Evolutionary conservation across 2,888 invertebrate species (phyloP).

Genomic region (Listrodromus nycthemerus): DNA sequence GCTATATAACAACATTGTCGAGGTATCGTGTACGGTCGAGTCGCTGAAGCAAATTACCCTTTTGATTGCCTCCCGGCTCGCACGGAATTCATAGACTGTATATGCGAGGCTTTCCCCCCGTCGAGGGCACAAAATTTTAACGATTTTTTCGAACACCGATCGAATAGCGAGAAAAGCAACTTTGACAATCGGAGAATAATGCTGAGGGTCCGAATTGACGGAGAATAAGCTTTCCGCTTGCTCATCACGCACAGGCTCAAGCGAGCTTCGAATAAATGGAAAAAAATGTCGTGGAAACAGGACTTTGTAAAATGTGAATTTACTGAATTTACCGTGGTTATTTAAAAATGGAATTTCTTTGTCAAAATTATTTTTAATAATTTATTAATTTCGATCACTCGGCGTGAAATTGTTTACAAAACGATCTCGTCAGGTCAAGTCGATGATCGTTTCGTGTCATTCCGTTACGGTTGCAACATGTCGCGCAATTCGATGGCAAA

Average conservation of each 20-base stretch:
- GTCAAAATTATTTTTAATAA: neutral
- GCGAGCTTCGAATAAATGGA: no score
- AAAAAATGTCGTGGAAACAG: neutral
- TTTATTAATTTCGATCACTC: neutral
- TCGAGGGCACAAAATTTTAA: neutral
- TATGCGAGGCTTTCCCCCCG: neutral
- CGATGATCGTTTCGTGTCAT: constrained; percentile 32
- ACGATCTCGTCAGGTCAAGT: neutral
- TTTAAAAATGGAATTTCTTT: neutral
- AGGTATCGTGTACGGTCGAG: neutral
- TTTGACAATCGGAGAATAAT: no score
- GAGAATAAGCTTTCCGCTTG: no score
- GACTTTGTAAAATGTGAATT: no score
- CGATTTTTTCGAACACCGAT: no score
- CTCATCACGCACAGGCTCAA: no score
- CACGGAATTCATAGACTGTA: neutral
- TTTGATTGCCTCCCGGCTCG: constrained; percentile 19
- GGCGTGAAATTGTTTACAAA: neutral
- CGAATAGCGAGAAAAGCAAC: no score
- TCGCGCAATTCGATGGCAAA: constrained; percentile 48
- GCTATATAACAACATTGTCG: constrained; percentile 9
- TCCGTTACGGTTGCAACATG: constrained; percentile 36
- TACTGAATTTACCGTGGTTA: neutral
- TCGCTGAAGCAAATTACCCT: constrained; percentile 37
- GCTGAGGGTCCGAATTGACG: no score